phyloP scores from a whole-genome alignment of 1,140 invertebrate species.

The Fopius arisanus region DNA sequence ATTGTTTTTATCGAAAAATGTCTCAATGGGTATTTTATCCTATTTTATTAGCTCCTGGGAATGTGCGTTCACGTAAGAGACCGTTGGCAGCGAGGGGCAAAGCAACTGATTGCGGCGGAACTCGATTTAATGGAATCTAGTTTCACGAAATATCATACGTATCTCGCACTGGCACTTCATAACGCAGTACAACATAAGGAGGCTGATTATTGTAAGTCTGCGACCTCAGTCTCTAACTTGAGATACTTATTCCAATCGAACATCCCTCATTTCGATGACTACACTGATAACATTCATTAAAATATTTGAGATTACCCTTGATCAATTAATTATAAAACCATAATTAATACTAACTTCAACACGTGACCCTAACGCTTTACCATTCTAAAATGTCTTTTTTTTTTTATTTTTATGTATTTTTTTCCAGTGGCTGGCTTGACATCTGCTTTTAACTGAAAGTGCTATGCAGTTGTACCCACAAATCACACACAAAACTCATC shows the following conservation, averaged over 20 bases:
- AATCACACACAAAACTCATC: conserved; percentile 5
- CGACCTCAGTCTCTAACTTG: conserved; percentile 13
- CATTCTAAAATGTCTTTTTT: background rate
- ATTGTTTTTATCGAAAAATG: background rate
- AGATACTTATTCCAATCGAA: conserved; percentile 35
- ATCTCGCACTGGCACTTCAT: conserved; percentile 56
- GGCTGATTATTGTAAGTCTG: conserved; percentile 59
- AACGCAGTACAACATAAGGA: conserved; percentile 58
- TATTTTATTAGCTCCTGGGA: conserved; percentile 54
- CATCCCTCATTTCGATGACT: conserved; percentile 16
- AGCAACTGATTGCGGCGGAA: conserved; percentile 42
- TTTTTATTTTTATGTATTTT: conserved; percentile 43
- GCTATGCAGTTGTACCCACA: conserved; percentile 50
- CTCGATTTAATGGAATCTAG: conserved; percentile 54
- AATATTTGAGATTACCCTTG: conserved; percentile 11
- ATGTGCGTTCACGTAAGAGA: conserved; percentile 56
- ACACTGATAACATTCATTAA: background rate
- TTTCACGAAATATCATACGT: conserved; percentile 60
- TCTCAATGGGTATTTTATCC: conserved; percentile 11
- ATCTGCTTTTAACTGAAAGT: conserved; percentile 60
- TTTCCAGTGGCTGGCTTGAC: conserved; percentile 63
- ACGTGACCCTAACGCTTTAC: background rate
- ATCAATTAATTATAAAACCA: conserved; percentile 14
- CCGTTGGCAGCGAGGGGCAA: conserved; percentile 51
- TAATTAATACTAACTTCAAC: background rate